Base-by-base conservation (phyloP, 2,113 vertebrate genomes). In the Vanacampus margaritifer region DNA sequence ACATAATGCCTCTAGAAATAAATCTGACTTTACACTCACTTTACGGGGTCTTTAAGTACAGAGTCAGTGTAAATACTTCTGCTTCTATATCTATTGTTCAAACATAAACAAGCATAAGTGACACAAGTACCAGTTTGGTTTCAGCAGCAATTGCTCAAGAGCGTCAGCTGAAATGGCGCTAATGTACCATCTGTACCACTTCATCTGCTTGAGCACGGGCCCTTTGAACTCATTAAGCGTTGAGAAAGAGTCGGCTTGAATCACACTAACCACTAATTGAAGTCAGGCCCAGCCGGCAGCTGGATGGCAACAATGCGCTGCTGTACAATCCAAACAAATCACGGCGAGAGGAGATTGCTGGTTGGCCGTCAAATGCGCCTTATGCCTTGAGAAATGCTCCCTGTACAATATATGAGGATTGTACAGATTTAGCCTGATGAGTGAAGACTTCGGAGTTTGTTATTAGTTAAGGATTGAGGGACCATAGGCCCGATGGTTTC, bases 291-390 rank as follows among this genome's bases (percentile, higher is more conserved):
- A 68, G 82, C 76, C 81, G 70, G 84, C 74, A 84, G 80, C 80
- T 84, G 74, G 86, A 89, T 84, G 85, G 84, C 85, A 88, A 88
- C 84, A 85, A 86, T 85, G 74, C 79, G 59, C 76, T 32, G 73
- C 80, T 39, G 68, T 81, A 75, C 85, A 86, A 86, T 89, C 83
- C 79, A 86, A 88, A 86, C 81, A 88, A 85, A 87, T 86, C 75
- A 72, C 71, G 50, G 75, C 1, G 80, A 24, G 19, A 65, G 48
- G 74, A 83, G 78, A 88, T 78, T 80, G 79, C 83, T 82, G 79
- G 56, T 84, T 86, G 82, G 85, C 83, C 78, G 58, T 79, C 56
- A 74, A 75, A 64, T 67, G 62, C 53, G 75, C 68, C 75, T 45
- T 73, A 76, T 86, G 72, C 73, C 79, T 74, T 80, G 61, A 82